Base-by-base conservation (phyloP, 2,797 vertebrate species). In the Pogoniulus pusillus region DNA sequence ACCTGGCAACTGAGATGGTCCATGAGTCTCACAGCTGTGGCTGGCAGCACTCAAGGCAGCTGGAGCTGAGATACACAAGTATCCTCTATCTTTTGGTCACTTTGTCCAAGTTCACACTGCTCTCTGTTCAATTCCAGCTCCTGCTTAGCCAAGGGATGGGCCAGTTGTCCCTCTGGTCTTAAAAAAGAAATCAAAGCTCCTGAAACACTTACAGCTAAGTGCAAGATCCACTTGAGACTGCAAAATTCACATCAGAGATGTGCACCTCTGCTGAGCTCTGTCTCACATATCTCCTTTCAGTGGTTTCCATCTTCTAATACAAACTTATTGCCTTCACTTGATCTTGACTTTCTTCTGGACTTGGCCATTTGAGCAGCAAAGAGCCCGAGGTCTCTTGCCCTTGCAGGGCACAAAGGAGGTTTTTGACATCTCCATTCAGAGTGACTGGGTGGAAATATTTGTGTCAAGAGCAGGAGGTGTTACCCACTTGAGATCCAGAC, bases 1-100 rank as follows among this genome's bases (percentile, higher is more conserved):
- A 94, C 88, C 93, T 94, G 94, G 94, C 93, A 90, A 22, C 77
- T 49, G 80, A 81, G 86, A 88, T 88, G 91, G 82, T 76, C 86
- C 63, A 6, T 66, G 88, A 89, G 88, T 30, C 85, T 93, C 70
- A 43, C 93, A 95, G 93, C 95, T 96, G 93, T 57, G 91, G 88
- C 86, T 93, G 93, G 94, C 93, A 93, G 90, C 65, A 19, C 78
- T 92, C 1, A 0, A 94, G 76, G 82, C 94, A 96, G 91, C 86
- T 95, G 94, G 81, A 89, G 65, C 84, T 35, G 74, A 76, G 89
- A 60, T 75, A 72, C 30, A 22, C 6, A 4, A 95, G 55, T 75
- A 29, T 94, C 69, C 57, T 77, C 83, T 82, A 49, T 93, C 72
- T 90, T 66, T 19, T 89, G 86, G 86, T 93, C 93, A 78, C 84